Percentiles rank a stretch among this genome's conserved stretches.
These are phyloP conservation scores for Tyto alba DNA, from an alignment of 2,113 vertebrate genomes.

Conservation along the genomic window DNA sequence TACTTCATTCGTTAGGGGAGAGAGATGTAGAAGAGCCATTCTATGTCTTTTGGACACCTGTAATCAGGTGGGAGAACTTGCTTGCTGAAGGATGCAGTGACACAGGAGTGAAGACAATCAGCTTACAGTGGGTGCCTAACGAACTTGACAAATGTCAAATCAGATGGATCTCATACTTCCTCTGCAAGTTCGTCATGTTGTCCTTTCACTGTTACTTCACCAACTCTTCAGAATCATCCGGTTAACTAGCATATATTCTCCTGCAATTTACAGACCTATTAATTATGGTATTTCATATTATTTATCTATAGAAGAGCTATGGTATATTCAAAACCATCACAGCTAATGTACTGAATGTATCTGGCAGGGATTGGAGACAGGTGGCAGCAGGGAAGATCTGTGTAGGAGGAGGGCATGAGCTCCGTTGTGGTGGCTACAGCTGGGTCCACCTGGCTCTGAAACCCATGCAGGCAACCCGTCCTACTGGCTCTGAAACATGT, in stretches of 20 bases:
- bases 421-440: background rate
- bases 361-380: background rate
- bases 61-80: background rate
- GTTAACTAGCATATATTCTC: background rate
- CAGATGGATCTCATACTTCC: background rate
- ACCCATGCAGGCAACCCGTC: background rate
- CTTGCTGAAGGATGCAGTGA: background rate
- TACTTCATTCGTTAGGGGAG: background rate
- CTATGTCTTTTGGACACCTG: background rate
- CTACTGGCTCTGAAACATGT: background rate
- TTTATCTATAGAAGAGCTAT: background rate
- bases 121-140: background rate
- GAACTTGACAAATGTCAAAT: background rate
- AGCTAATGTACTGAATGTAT: background rate
- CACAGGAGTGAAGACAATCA: background rate
- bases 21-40: background rate
- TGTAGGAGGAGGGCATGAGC: background rate
- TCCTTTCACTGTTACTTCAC: background rate
- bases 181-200: background rate
- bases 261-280: background rate
- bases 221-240: background rate
- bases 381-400: background rate
- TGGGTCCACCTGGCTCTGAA: background rate
- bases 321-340: background rate
- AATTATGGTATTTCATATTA: background rate